Percentiles rank a stretch among this genome's conserved stretches.
phyloP scores from a whole-genome alignment of 2,797 vertebrate species.

The Cheirogaleus major region DNA sequence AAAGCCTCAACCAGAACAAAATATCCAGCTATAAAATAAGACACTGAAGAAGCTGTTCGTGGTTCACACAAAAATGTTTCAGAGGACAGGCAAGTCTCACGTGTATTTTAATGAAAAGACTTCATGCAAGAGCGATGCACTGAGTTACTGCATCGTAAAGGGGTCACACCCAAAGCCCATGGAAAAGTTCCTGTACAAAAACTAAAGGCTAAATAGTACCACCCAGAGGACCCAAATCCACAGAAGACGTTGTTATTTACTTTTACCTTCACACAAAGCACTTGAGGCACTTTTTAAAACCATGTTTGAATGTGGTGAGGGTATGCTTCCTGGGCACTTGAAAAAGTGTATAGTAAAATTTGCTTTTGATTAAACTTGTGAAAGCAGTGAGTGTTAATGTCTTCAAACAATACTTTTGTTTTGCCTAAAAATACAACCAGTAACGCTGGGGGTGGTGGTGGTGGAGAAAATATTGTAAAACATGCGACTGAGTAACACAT shows the following conservation, averaged over 20 bases:
- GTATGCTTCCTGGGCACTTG: background rate
- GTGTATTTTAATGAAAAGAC: background rate
- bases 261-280: background rate
- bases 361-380: constrained; percentile 30
- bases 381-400: background rate
- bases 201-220: background rate
- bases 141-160: background rate
- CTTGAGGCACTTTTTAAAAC: background rate
- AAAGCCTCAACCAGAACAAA: background rate
- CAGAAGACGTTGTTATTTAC: background rate
- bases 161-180: background rate
- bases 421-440: constrained; percentile 29
- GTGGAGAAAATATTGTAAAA: background rate
- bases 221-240: background rate
- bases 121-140: background rate
- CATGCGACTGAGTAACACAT: background rate
- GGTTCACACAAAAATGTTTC: background rate
- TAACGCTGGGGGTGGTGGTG: too few relatives aligned
- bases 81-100: background rate
- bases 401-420: constrained; percentile 30
- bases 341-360: background rate
- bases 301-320: background rate
- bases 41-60: background rate
- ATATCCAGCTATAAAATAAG: background rate
- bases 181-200: background rate